Base-by-base conservation (phyloP, 2,888 invertebrate genomes). In the Eremobia ochroleuca region DNA sequence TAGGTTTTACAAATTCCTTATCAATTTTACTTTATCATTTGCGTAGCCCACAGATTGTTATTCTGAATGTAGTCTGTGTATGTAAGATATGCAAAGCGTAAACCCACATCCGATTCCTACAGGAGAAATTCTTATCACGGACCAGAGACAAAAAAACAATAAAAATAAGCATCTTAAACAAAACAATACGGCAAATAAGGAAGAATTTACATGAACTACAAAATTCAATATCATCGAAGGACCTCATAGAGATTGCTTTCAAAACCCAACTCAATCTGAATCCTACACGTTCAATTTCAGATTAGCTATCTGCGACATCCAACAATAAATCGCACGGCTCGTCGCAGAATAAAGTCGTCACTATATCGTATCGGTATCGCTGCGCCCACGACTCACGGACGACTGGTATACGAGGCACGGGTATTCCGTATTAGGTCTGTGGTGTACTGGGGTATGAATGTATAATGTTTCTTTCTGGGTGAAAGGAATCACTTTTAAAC, bases 331-430 rank as follows among this genome's bases (percentile, higher is more conserved):
- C 93, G 92, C 82, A 82, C 73, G 73, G 84, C 88, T 90, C 91
- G 91, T 92, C 91, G 88, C 93, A 86, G 92, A 94, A 95, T 95
- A 95, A 95, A 95, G 95, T 94, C 95, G 93, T 95, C 95, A 94
- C 90, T 92, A 92, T 94, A 94, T 91, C 92, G 92, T 91, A 91
- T 91, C 88, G 85, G 87, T 87, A 90, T 89, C 93, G 90, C 83
- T 79, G 84, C 91, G 90, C 93, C 94, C 94, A 93, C 94, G 92
- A 72, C 86, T 75, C n/a, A 74, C 71, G 13, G 74, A 49, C 83
- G 88, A 88, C 85, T 90, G 88, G 88, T 91, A 90, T 92, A 92
- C 82, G 90, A 89, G 85, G 76, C 9, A 34, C 73, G 40, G 34
- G 74, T 70, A 59, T 65, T 55, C 34, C 43, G 25, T 25, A 2